Evolutionary conservation across 2,888 invertebrate genomes (phyloP), one percentile per base, ranked within the genome.

Genomic region (Cerceris rybyensis): DNA sequence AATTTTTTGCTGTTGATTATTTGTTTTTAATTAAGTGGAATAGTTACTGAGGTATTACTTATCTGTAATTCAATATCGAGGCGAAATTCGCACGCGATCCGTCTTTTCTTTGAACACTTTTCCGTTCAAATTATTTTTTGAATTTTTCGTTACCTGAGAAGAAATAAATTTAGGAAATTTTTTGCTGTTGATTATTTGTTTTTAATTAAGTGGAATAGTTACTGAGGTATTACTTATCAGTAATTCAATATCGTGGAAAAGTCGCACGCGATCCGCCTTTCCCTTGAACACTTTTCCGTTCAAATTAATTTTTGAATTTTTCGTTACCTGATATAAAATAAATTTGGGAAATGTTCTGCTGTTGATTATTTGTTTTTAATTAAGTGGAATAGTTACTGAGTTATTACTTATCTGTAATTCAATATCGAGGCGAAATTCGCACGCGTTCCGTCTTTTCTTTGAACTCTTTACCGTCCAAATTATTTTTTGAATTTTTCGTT

Each of bases 21-120:
- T 28, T 4, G 1, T 28, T 28, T 28, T 28, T 28, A 28, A 28
- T 28, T 28, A 28, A 28, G 1, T 28, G 4, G 28, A 28, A 4
- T 1, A 28, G 4, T 28, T 28, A 28, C 28, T 28, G 1, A 28
- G 28, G 28, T 28, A n/a, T n/a, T n/a, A n/a, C 72, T 69, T 57
- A 42, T 42, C 55, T 42, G 70, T 77, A 73, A 78, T 73, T 76
- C 68, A 65, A 72, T 46, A 60, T 59, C 78, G 17, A 16, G 42
- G 50, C n/a, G 42, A 28, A 61, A 68, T 77, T 65, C 66, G 71
- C 71, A 68, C 75, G 70, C 67, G 59, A 54, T 76, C 63, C 59
- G 63, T 57, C 39, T 64, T 67, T 63, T 70, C 52, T 70, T 63
- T 68, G 64, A 78, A 75, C 68, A 54, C 58, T 67, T 17, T 42